Evolutionary conservation across 2,113 vertebrate genomes (phyloP), one percentile per base, ranked within the genome.

Genomic region (Syngnathoides biaculeatus): DNA sequence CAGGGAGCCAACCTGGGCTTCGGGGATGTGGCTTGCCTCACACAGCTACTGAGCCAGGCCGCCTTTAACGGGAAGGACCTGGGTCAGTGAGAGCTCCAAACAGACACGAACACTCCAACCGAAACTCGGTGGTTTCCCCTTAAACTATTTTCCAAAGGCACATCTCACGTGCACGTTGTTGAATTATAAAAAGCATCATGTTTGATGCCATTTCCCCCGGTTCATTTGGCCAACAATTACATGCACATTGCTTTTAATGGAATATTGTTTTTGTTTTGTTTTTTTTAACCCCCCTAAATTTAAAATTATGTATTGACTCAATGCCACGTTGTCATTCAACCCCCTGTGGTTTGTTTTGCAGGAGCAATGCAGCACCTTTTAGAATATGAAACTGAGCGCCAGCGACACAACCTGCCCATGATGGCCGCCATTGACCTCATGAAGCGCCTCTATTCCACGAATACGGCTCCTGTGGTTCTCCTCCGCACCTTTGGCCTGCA

Each of bases 1-100:
- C 97, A 99, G 83, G 97, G 97, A 77, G 96, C 92, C 79, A 99
- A 99, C 91, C 92, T 99, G 88, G 97, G 97, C 74, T 99, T 98
- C 69, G 95, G 97, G 45, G 97, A 99, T 84, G 91, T 97, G 80
- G 90, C 92, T 10, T 93, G 90, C 80, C 91, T 99, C 86, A 90
- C 91, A 8, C 91, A 83, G 79, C 86, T 94, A 77, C 92, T 99
- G 79, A 96, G 97, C 71, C 88, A 89, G 78, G 95, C 96, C 27
- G 95, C 95, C 73, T 99, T 95, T 90, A 92, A 92, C 4, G 97
- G 97, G 73, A 94, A 91, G 2, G 97, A 99, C 77, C 88, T 99
- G 77, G 97, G 97, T 99, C 91, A 95, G 93, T 75, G 58, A 77
- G 64, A 79, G 66, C 67, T 75, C 71, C 65, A 75, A 86, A 79